Evolutionary conservation across 2,113 vertebrate species (phyloP).

Genomic region (Hystrix cristata): DNA sequence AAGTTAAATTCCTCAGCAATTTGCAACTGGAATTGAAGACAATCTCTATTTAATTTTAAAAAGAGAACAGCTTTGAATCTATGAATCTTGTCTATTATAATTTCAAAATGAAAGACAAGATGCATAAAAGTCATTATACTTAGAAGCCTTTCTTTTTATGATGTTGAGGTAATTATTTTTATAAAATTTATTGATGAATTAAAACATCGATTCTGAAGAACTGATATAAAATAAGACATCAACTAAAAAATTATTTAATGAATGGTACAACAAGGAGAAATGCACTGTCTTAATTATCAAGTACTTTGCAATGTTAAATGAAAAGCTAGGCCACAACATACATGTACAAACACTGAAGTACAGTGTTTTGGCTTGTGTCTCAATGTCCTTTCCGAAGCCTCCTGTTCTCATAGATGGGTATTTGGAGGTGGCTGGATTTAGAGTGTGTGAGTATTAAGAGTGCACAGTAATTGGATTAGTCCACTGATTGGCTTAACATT

Average conservation of each 20-base stretch:
- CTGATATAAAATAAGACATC: neutral
- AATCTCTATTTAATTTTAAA: slow-evolving; percentile 54
- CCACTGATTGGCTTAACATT: neutral
- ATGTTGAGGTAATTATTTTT: slow-evolving; percentile 35
- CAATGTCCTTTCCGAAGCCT: neutral
- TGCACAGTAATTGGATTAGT: neutral
- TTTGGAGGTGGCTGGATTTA: neutral
- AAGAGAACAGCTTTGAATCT: slow-evolving; percentile 66
- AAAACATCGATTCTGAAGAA: slow-evolving; percentile 40
- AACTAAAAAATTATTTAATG: slow-evolving; percentile 44
- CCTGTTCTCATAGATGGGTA: neutral
- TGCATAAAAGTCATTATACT: neutral
- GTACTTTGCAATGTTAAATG: slow-evolving; percentile 40
- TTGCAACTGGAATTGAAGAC: slow-evolving; percentile 57
- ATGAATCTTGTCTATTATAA: slow-evolving; percentile 42
- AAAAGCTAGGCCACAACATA: neutral
- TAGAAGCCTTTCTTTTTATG: slow-evolving; percentile 44
- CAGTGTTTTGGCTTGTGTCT: neutral
- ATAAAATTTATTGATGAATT: slow-evolving; percentile 38
- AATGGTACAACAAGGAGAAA: slow-evolving; percentile 17
- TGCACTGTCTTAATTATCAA: neutral
- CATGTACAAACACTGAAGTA: neutral
- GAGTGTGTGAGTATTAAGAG: neutral
- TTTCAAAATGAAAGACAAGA: slow-evolving; percentile 59
- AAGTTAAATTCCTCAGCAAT: slow-evolving; percentile 67